Base-by-base conservation (phyloP, 2,113 vertebrate species). In the Phoxinus phoxinus region DNA sequence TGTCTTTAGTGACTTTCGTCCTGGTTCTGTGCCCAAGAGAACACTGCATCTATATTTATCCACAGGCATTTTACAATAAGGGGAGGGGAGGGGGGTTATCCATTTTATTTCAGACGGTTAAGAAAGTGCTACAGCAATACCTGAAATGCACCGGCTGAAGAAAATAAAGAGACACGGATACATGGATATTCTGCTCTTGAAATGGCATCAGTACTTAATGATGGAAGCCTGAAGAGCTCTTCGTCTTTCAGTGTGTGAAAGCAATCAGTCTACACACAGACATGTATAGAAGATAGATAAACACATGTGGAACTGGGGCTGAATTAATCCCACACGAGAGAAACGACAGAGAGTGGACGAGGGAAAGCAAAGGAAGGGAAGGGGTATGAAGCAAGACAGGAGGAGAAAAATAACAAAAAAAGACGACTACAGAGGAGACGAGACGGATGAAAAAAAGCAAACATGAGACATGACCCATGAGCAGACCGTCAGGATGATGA, bases 1-100 rank as follows among this genome's bases (percentile, higher is more conserved):
- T 35, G 46, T 72, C 81, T 72, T 83, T 56, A 83, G 65, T 83
- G 65, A 83, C 46, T 56, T 51, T 17, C 72, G 63, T 83, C 21
- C 79, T 81, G 79, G 17, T 81, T 48, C 25, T 81, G 58, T 81
- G 59, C 78, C 78, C 59, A 48, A 59, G 37, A 81, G 59, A 81
- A 48, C 2, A 46, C 63, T 11, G 25, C 61, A 19, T 81, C 79
- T 81, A 69, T 65, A 69, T 81, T 32, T 81, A 48, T 51, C 79
- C 25, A 23, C 61, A 23, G 41, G n/a, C 79, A 65, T 51, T 51
- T 51, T 32, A 51, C 37, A 53, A 83, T 72, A 30, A 83, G 15
- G 5, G 19, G 30, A 17, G 7, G 58, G 17, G 17, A 9, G 41
- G 27, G 5, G 44, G 48, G 15, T 13, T 23, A 73, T 73, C 37